Base-by-base conservation (phyloP, 2,113 vertebrate genomes). In the Psilopogon haemacephalus region DNA sequence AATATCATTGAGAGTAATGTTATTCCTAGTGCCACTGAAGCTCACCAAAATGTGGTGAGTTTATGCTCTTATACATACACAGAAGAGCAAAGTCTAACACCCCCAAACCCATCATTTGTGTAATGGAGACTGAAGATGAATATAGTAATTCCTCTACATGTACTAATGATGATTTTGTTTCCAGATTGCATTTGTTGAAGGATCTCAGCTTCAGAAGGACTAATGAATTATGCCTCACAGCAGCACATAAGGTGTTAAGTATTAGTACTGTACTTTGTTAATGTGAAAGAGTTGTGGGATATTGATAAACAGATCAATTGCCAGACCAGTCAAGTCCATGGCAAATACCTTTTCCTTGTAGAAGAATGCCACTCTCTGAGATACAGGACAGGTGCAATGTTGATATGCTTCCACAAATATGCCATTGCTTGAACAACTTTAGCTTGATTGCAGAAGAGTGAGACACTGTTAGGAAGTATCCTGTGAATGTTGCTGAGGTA, bases 81-180 rank as follows among this genome's bases (percentile, higher is more conserved):
- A 17, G 12, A 44, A 37, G 60, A 85, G 38, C 32, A 65, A 55
- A 50, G 12, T 64, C 32, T 24, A 70, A 58, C 60, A 44, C 35
- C 40, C 46, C 44, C 2, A 75, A 84, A 35, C 9, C 27, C 37
- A 32, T 48, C 2, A 8, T 62, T 84, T 85, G 19, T 75, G 24
- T 58, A 82, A 54, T 37, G 54, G 33, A 52, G 48, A 80, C 40
- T 48, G 48, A 44, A 73, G 55, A 67, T 40, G 3, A 88, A 38
- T 60, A 27, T 56, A 65, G 62, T 69, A 72, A 84, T 69, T 35
- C 12, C 30, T 35, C 14, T 7, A n/a, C 19, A 3, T 67, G 16
- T 73, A 64, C 30, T 85, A 89, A 88, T 46, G 50, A 46, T 64
- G 46, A 30, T 81, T 88, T 93, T 93, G n/a, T 73, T 94, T 86